A percentile compares a stretch with the other conserved stretches of the same genome.
phyloP scores from a whole-genome alignment of 2,113 vertebrate species.

The Saguinus midas region DNA sequence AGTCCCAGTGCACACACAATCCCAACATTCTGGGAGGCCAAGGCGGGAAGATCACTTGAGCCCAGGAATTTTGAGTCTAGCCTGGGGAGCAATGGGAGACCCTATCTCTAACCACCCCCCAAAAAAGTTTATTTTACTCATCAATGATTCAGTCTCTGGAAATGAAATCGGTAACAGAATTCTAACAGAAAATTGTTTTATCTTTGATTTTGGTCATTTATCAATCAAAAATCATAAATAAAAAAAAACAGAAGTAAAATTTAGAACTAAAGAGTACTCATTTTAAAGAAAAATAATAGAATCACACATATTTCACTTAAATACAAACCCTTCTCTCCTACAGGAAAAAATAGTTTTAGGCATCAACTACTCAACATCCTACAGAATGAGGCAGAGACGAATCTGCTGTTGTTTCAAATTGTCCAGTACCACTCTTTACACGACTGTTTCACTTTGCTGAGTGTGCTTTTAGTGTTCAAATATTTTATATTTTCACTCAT shows the following conservation, averaged over 20 bases:
- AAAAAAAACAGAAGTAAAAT: neutral
- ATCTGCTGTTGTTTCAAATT: neutral
- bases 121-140: neutral
- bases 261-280: neutral
- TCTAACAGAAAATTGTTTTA: neutral
- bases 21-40: too few species aligned
- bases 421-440: neutral
- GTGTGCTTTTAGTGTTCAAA: neutral
- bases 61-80: too few species aligned
- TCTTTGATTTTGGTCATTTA: neutral
- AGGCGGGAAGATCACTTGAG: too few species aligned
- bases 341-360: neutral
- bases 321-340: neutral
- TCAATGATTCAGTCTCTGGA: neutral
- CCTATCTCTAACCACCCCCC: too few species aligned
- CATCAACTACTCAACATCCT: neutral
- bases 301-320: slow-evolving; percentile 7
- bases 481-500: neutral
- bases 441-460: neutral
- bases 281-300: neutral
- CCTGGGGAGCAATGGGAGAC: too few species aligned
- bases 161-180: neutral
- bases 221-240: neutral
- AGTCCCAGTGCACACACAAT: neutral
- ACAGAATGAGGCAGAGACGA: neutral